A percentile compares a stretch with the other conserved stretches of the same genome.
Evolutionary conservation across 2,888 invertebrate genomes (phyloP).

Genomic region (Melanostoma scalare): DNA sequence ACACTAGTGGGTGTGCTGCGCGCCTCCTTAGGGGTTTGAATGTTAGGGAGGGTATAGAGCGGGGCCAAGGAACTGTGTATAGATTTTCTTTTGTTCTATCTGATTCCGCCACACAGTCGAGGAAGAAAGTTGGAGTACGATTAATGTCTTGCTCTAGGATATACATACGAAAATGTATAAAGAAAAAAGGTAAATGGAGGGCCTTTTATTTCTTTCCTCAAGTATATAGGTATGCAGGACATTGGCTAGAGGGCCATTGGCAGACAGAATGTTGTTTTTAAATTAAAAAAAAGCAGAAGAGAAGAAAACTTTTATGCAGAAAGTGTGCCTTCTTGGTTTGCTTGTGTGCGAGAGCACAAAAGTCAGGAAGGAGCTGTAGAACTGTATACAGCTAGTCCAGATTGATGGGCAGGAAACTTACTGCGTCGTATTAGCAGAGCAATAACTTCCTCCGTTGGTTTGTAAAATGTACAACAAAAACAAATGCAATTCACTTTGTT

Average conservation of each 20-base stretch:
- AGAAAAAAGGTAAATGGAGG: constrained; percentile 46
- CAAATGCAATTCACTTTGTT: constrained; percentile 21
- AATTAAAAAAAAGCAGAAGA: constrained; percentile 26
- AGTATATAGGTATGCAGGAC: constrained; percentile 71
- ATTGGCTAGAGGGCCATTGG: constrained; percentile 71
- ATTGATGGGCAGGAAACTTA: constrained; percentile 68
- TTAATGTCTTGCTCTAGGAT: constrained; percentile 69
- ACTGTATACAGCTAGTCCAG: constrained; percentile 8
- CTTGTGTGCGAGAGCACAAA: constrained; percentile 4
- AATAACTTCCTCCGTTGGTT: constrained; percentile 58
- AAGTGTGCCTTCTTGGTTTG: constrained; percentile 4
- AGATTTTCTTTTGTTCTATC: constrained; percentile 57
- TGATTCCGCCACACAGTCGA: constrained; percentile 29
- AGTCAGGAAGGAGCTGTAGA: constrained; percentile 18
- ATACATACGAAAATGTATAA: constrained; percentile 25
- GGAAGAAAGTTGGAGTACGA: constrained; percentile 52
- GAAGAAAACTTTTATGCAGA: constrained; percentile 3
- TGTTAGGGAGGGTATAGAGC: constrained; percentile 1
- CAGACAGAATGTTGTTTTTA: constrained; percentile 70
- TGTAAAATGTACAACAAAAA: neutral
- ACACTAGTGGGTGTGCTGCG: constrained; percentile 19
- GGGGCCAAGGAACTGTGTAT: constrained; percentile 55
- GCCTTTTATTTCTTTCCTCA: constrained; percentile 43
- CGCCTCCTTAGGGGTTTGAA: neutral
- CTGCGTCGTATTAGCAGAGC: constrained; percentile 63